Evolutionary conservation across 2,113 vertebrate genomes (phyloP).

Genomic region (Dromiciops gliroides): DNA sequence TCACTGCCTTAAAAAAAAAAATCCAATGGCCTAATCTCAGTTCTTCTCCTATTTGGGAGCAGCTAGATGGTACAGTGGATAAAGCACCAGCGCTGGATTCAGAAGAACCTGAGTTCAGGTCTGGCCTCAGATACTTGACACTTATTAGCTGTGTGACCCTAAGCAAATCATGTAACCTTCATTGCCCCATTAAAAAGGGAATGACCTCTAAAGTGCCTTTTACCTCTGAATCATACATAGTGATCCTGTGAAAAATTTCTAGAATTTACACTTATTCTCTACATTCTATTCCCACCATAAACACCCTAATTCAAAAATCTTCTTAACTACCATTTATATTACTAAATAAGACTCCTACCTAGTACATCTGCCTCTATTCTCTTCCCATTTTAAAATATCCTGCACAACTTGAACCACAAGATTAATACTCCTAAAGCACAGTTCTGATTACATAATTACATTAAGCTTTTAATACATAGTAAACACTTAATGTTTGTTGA

Average conservation of each 20-base stretch:
- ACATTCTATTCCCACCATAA: not conserved
- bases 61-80: too few species aligned
- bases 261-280: not conserved
- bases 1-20: too few species aligned
- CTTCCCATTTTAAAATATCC: not conserved
- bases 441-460: not conserved
- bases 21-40: too few species aligned
- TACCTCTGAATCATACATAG: not conserved
- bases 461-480: not conserved
- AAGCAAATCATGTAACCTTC: too few species aligned
- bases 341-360: not conserved
- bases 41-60: too few species aligned
- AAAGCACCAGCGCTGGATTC: too few species aligned
- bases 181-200: too few species aligned
- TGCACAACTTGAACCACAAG: not conserved
- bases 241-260: not conserved
- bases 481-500: not conserved
- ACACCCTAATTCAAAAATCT: not conserved
- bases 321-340: not conserved
- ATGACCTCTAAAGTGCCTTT: not conserved
- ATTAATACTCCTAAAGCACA: not conserved
- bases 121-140: too few species aligned
- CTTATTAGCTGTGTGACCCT: too few species aligned
- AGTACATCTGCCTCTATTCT: not conserved
- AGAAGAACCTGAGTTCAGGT: too few species aligned